Conservation (phyloP, 2,797 vertebrate genomes). For the Pygocentrus nattereri region DNA sequence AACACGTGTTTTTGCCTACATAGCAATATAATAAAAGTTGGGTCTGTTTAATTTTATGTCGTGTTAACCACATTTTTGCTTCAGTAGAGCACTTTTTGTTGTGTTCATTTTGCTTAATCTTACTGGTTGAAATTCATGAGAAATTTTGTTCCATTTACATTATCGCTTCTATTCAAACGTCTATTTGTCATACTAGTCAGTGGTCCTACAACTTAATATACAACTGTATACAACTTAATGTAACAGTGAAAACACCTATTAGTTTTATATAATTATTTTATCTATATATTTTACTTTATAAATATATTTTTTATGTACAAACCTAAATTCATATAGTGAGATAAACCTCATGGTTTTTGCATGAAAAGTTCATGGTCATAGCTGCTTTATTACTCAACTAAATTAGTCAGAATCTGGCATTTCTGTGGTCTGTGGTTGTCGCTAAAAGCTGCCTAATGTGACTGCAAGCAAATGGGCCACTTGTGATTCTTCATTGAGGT, state of each 20-base stretch:
- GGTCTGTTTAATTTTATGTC: background rate
- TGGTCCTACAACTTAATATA: too few species aligned
- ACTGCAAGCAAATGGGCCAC: background rate
- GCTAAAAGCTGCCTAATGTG: background rate
- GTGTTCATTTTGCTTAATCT: background rate
- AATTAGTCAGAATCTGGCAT: background rate
- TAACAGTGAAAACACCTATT: too few species aligned
- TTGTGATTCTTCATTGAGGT: slow-evolving; percentile 7
- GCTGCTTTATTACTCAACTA: background rate
- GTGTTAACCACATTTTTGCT: too few species aligned
- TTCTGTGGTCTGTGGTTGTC: background rate
- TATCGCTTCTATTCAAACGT: background rate
- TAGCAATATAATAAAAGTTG: background rate
- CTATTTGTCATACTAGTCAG: background rate
- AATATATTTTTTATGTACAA: too few species aligned
- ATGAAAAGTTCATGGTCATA: background rate
- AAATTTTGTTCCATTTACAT: background rate
- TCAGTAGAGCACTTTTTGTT: too few species aligned
- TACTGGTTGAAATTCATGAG: background rate
- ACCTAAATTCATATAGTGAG: background rate
- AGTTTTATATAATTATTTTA: too few species aligned
- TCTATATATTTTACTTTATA: too few species aligned
- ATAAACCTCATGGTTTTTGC: background rate
- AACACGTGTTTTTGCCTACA: background rate
- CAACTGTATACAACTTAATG: too few species aligned